Evolutionary conservation across 2,113 vertebrate species (phyloP).

Genomic region (Picathartes gymnocephalus): DNA sequence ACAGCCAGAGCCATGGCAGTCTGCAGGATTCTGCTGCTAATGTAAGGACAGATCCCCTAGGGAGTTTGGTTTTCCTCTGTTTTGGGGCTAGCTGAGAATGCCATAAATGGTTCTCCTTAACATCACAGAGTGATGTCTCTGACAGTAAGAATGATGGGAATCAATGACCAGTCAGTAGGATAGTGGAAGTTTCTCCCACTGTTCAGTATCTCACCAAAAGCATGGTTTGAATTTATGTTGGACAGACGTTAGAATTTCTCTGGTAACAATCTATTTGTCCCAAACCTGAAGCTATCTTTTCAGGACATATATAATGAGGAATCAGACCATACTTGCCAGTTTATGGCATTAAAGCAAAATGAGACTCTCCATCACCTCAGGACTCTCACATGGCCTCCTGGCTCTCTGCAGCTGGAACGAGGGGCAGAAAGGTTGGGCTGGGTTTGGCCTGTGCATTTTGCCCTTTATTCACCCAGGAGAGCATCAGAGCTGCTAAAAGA

Average conservation of each 20-base stretch:
- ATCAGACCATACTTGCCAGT: not conserved
- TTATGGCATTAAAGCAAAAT: not conserved
- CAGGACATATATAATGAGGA: not conserved
- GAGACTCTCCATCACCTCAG: not conserved
- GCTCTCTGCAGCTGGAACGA: rapidly evolving
- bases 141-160: not conserved
- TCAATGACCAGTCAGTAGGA: not conserved
- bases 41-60: not conserved
- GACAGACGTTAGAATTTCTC: rapidly evolving
- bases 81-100: not conserved
- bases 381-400: not conserved
- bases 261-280: not conserved
- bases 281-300: not conserved
- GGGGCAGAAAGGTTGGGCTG: not conserved
- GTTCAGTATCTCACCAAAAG: not conserved
- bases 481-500: not conserved
- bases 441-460: not conserved
- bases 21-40: not conserved
- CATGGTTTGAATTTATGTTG: not conserved
- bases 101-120: not conserved
- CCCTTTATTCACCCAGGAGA: not conserved
- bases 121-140: not conserved
- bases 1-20: not conserved
- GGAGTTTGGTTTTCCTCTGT: not conserved
- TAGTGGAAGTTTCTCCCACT: not conserved